Percentiles rank a stretch among this genome's conserved stretches.
phyloP scores from a whole-genome alignment of 2,113 vertebrate genomes.

The Coptodon bakossiorum region DNA sequence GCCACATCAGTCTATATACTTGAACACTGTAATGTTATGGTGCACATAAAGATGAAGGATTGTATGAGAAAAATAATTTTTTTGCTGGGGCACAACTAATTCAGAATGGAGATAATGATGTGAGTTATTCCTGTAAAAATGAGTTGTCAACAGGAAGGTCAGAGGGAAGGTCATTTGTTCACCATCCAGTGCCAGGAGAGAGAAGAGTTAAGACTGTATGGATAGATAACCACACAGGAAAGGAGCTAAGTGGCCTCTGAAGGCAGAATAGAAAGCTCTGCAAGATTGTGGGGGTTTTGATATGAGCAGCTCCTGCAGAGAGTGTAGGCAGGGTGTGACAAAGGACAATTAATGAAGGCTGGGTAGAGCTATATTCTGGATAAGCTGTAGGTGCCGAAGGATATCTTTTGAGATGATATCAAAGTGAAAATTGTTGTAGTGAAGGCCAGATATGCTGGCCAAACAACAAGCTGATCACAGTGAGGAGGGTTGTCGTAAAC shows the following conservation, averaged over 20 bases:
- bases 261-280: not conserved
- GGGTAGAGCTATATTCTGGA: not conserved
- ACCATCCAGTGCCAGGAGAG: not conserved
- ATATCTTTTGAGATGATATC: not conserved
- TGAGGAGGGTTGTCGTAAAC: not conserved
- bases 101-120: not conserved
- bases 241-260: conserved; percentile 13
- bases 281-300: not conserved
- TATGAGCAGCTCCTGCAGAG: not conserved
- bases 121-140: not conserved
- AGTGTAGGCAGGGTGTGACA: not conserved
- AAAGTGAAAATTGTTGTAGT: not conserved
- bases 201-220: not conserved
- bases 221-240: conserved; percentile 17
- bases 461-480: not conserved
- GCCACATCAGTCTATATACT: not conserved
- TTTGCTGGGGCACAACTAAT: not conserved
- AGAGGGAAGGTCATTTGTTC: conserved; percentile 4
- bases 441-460: not conserved
- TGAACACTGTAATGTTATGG: not conserved
- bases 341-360: conserved; percentile 29
- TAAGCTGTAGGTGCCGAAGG: not conserved
- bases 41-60: not conserved
- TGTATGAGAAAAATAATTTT: not conserved
- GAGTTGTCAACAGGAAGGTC: conserved; percentile 8